phyloP scores from a whole-genome alignment of 2,797 vertebrate species.

The Schizothorax lantsangensis region DNA sequence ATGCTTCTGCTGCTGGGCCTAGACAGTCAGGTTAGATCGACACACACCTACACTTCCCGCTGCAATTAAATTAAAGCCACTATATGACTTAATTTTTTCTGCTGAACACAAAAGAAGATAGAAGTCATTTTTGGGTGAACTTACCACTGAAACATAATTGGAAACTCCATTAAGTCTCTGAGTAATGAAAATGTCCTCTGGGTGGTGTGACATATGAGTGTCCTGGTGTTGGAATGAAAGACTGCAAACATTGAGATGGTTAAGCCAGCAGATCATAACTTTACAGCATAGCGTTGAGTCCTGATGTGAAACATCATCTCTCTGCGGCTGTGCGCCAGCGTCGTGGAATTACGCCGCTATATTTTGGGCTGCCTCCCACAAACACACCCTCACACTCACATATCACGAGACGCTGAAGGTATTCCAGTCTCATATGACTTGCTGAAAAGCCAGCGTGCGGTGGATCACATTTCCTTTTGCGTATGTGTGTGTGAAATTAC shows the following conservation, averaged over 20 bases:
- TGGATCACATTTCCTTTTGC: constrained; percentile 29
- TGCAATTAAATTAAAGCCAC: background rate
- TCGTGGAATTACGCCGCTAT: background rate
- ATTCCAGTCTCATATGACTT: constrained; percentile 36
- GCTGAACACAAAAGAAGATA: background rate
- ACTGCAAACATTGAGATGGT: constrained; percentile 27
- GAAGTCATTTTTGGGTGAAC: background rate
- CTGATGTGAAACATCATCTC: constrained; percentile 52
- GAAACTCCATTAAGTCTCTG: background rate
- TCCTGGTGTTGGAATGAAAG: constrained; percentile 15
- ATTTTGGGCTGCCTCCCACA: constrained; percentile 44
- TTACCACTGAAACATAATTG: background rate
- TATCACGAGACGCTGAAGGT: constrained; percentile 33
- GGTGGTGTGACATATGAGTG: background rate
- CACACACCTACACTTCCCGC: background rate
- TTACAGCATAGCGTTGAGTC: constrained; percentile 10
- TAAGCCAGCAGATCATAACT: constrained; percentile 44
- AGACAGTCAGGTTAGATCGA: constrained; percentile 92
- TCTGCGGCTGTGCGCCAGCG: constrained; percentile 2
- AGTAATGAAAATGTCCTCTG: background rate
- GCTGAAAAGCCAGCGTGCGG: constrained; percentile 27
- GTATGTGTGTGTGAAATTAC: constrained; percentile 34
- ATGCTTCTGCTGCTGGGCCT: constrained; percentile 99
- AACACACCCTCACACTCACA: constrained; percentile 21
- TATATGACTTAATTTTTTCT: background rate